phyloP scores from a whole-genome alignment of 1,140 invertebrate genomes.

The Drosophila malerkotliana region DNA sequence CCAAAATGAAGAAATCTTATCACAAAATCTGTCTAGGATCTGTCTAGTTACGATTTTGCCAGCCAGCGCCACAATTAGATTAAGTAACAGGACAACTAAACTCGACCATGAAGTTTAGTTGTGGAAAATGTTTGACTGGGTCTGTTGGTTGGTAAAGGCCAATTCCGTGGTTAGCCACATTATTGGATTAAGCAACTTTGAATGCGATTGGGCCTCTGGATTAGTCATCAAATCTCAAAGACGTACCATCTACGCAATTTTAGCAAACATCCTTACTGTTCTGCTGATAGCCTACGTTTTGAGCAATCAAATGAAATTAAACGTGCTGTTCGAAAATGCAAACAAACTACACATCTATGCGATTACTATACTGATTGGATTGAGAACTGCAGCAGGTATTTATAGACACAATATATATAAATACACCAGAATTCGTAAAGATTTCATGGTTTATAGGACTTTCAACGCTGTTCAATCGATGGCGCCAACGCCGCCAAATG shows the following conservation, averaged over 20 bases:
- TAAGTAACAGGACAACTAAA: background rate
- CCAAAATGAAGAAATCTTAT: background rate
- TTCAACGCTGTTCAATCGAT: conserved; percentile 1
- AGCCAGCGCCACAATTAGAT: background rate
- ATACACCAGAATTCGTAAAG: background rate
- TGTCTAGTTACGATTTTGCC: background rate
- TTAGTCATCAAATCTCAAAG: background rate
- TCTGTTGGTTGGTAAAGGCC: background rate
- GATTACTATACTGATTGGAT: background rate
- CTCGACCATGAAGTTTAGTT: no score
- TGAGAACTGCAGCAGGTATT: background rate
- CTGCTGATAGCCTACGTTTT: background rate
- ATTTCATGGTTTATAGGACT: background rate
- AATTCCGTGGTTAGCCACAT: background rate
- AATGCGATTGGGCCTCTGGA: conserved; percentile 4
- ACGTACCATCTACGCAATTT: conserved; percentile 7
- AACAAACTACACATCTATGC: conserved; percentile 13
- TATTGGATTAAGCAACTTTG: conserved; percentile 16
- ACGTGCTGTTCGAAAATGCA: background rate
- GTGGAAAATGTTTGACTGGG: background rate
- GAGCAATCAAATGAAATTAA: background rate
- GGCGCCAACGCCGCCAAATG: background rate
- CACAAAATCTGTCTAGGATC: conserved; percentile 1
- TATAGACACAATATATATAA: background rate
- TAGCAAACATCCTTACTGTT: background rate